These are phyloP conservation scores for Arion vulgaris DNA, from an alignment of 1,140 invertebrate species.

Conservation along the genomic window DNA sequence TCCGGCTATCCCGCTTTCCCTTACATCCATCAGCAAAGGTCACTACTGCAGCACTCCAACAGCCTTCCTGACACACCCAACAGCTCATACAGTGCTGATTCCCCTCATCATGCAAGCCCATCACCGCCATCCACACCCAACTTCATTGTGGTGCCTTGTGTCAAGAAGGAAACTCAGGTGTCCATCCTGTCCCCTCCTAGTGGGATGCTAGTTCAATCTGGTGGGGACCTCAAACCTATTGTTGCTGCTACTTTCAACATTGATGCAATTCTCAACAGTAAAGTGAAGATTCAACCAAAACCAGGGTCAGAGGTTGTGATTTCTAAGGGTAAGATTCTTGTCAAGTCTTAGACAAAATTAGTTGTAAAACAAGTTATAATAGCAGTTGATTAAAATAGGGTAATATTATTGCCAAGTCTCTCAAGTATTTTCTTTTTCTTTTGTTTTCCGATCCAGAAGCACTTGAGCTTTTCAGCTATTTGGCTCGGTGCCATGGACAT, in stretches of 20 bases:
- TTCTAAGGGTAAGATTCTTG: conserved; percentile 1
- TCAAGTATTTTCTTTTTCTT: no score
- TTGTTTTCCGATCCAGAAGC: no score
- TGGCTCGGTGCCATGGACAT: no score
- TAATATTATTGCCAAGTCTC: no score
- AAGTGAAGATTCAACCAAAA: conserved; percentile 62
- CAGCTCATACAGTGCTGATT: background rate
- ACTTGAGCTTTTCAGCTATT: no score
- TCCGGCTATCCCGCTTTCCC: background rate
- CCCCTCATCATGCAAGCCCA: conserved; percentile 4
- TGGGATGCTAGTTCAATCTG: conserved; percentile 31
- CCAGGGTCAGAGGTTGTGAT: conserved; percentile 31
- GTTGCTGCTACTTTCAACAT: conserved; percentile 40
- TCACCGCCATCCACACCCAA: conserved; percentile 8
- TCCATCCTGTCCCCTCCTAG: conserved; percentile 33
- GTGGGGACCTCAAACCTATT: conserved; percentile 18
- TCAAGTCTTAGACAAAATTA: no score
- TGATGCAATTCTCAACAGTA: conserved; percentile 54
- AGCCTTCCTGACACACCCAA: background rate
- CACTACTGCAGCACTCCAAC: background rate
- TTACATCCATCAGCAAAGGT: background rate
- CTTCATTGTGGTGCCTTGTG: conserved; percentile 32
- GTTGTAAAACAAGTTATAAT: no score
- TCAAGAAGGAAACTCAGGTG: background rate
- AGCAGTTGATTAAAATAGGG: no score